phyloP scores from a whole-genome alignment of 2,113 vertebrate species.

The Todiramphus chloris region DNA sequence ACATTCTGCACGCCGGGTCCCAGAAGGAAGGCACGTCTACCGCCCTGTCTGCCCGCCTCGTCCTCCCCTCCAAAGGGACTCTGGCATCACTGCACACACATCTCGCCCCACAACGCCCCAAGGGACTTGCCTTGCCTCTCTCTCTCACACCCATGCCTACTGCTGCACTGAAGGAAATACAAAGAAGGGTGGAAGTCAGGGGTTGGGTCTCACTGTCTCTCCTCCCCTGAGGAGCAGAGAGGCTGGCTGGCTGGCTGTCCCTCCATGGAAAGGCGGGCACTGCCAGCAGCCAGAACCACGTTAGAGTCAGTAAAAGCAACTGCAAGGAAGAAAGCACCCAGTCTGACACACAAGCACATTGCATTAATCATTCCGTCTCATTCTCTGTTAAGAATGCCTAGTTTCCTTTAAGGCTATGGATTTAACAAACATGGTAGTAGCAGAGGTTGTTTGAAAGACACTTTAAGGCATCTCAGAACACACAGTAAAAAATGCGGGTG shows the following conservation, averaged over 20 bases:
- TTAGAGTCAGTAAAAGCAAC: neutral
- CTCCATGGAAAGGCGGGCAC: neutral
- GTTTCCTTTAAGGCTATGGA: neutral
- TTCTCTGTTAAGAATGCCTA: neutral
- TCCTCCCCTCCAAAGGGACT: neutral
- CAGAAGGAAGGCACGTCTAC: neutral
- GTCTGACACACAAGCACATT: neutral
- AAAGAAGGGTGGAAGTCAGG: neutral
- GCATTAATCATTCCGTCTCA: neutral
- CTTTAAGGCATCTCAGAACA: neutral
- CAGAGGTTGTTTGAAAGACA: neutral
- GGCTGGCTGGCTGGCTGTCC: neutral
- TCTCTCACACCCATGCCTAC: neutral
- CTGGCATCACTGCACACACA: rapidly evolving
- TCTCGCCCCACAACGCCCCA: neutral
- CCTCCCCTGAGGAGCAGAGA: neutral
- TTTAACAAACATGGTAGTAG: neutral
- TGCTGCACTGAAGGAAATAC: neutral
- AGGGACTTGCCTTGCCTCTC: neutral
- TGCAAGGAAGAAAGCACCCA: neutral
- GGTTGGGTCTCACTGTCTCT: neutral
- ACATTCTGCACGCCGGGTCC: no score
- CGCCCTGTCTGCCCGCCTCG: neutral
- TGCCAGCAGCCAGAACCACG: neutral
- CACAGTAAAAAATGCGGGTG: neutral